Evolutionary conservation across 2,888 invertebrate species (phyloP), one percentile per base, ranked within the genome.

Genomic region (Ephialtes manifestator): DNA sequence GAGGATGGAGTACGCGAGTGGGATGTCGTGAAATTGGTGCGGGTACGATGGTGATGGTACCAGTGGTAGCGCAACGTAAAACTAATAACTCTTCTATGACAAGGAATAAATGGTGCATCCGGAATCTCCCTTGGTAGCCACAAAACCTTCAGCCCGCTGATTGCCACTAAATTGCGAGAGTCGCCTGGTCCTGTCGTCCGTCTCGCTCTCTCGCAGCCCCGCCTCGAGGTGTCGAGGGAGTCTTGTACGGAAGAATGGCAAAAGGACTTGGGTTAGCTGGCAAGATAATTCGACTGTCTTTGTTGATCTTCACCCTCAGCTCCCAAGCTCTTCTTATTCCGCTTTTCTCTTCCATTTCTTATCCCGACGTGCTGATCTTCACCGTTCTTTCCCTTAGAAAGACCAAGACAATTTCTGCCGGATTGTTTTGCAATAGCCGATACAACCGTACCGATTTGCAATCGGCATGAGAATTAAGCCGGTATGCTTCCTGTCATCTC

Each of bases 131-230:
- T 87, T 87, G 91, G 89, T 91, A 90, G 86, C 92, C 91, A 93
- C 93, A 93, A 93, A 93, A 93, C 93, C 93, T 92, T 93, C 93
- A 90, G 88, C 86, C 89, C 90, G 90, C 90, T 93, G 93, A 94
- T 93, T 93, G 93, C 93, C 91, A 90, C 92, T 92, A 93, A 93
- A 94, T 93, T 92, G 92, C 91, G 87, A 88, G 89, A 86, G 89
- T 86, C 87, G 88, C 88, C 65, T 24, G 78, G 83, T 81, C 82
- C 46, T 31, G 46, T 65, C 83, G 79, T 84, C 74, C 77, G 75
- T 83, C 78, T 81, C 65, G 51, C 85, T 81, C 84, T 76, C 81
- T 79, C 77, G 67, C 35, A 74, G 68, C 60, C 48, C 77, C 82
- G 72, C 83, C 81, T 63, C 77, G 77, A 43, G 35, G 86, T 68